These are phyloP conservation scores for Actinernus sp. DNA, from an alignment of 92 coral and sea anemone species.

Conservation along the genomic window DNA sequence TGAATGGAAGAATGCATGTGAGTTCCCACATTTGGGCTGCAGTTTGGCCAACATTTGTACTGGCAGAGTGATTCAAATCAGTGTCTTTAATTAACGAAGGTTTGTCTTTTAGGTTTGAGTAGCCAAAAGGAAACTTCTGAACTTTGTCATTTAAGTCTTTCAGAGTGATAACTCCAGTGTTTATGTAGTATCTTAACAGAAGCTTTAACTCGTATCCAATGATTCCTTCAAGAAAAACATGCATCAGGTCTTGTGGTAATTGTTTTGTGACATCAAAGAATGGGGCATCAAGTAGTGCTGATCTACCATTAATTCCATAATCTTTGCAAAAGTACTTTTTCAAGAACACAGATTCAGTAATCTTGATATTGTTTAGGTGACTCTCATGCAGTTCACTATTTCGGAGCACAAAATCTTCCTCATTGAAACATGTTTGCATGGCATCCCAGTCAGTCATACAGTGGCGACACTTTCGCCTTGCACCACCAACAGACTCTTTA, in stretches of 20 bases:
- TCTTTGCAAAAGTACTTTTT: constrained; percentile 22
- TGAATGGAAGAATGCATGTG: constrained; percentile 16
- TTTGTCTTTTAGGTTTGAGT: constrained; percentile 34
- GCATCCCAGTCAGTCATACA: constrained; percentile 41
- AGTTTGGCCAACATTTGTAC: constrained; percentile 27
- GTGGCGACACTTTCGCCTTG: constrained; percentile 44
- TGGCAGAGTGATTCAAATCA: constrained; percentile 13
- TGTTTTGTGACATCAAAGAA: constrained; percentile 41
- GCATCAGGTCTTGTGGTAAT: constrained; percentile 59
- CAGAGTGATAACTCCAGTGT: background rate
- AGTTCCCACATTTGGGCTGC: constrained; percentile 43
- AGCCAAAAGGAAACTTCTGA: constrained; percentile 30
- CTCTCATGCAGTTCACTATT: constrained; percentile 16
- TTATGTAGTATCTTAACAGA: constrained; percentile 1
- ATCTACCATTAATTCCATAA: constrained; percentile 39
- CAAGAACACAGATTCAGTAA: constrained; percentile 12
- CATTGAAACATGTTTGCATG: constrained; percentile 41
- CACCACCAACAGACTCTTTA: constrained; percentile 58
- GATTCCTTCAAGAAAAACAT: constrained; percentile 58
- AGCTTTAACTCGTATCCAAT: constrained; percentile 27
- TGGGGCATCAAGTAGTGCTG: constrained; percentile 26
- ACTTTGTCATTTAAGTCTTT: constrained; percentile 16
- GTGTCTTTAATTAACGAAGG: constrained; percentile 35
- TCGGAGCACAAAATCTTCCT: constrained; percentile 44
- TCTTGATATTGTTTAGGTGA: constrained; percentile 14